phyloP scores from a whole-genome alignment of 2,888 invertebrate species.

The Caenorhabditis doughertyi region DNA sequence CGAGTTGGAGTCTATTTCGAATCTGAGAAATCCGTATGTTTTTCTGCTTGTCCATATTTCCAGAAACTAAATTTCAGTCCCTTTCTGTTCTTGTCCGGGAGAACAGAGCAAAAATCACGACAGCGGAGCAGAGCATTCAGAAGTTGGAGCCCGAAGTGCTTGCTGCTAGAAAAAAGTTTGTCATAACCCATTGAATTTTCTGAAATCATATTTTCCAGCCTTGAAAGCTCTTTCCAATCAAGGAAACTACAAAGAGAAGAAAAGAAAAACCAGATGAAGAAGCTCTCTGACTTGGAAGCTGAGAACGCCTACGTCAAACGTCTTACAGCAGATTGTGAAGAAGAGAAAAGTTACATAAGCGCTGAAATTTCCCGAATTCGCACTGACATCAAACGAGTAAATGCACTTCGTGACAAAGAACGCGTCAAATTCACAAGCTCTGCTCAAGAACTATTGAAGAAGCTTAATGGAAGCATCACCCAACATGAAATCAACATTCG shows the following conservation, averaged over 20 bases:
- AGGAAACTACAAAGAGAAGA: slow-evolving; percentile 17
- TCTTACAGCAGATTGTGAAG: slow-evolving; percentile 43
- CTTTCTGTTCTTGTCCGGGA: slow-evolving; percentile 35
- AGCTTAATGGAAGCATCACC: slow-evolving; percentile 42
- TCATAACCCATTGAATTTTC: background rate
- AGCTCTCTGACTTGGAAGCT: slow-evolving; percentile 45
- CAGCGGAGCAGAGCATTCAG: slow-evolving; percentile 35
- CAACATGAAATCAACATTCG: slow-evolving; percentile 56
- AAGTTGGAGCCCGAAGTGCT: slow-evolving; percentile 52
- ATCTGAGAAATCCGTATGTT: slow-evolving; percentile 44
- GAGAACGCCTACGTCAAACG: slow-evolving; percentile 58
- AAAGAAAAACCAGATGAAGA: slow-evolving; percentile 42
- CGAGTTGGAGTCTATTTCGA: slow-evolving; percentile 51
- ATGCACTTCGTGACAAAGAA: slow-evolving; percentile 45
- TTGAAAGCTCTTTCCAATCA: slow-evolving; percentile 4
- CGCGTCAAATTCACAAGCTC: background rate
- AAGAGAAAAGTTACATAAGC: slow-evolving; percentile 37
- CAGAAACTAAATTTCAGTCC: slow-evolving; percentile 30
- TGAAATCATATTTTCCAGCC: slow-evolving; percentile 21
- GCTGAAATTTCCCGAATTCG: slow-evolving; percentile 39
- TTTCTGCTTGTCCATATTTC: background rate
- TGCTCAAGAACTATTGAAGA: slow-evolving; percentile 37
- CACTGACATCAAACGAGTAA: slow-evolving; percentile 39
- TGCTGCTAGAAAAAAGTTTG: slow-evolving; percentile 23
- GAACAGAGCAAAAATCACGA: slow-evolving; percentile 22